Base-by-base conservation (phyloP, 2,888 invertebrate genomes). In the Drosophila cracens region DNA sequence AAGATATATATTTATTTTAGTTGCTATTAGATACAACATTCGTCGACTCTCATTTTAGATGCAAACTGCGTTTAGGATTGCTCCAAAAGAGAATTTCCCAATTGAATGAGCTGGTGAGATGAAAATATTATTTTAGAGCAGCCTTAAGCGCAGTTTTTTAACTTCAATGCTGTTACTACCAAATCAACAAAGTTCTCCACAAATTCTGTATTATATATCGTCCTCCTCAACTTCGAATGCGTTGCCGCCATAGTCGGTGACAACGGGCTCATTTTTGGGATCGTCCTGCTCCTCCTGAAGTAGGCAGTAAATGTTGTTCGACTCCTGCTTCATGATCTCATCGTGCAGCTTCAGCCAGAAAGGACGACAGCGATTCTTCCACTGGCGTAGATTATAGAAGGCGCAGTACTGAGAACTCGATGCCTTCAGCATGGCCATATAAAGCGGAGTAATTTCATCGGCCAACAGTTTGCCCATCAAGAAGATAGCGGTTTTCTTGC, bases 391-490 rank as follows among this genome's bases (percentile, higher is more conserved):
- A 49, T 89, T 89, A 49, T 76, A 83, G 59, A 91, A 86, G 43
- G 85, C 83, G 52, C 91, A 91, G 49, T 83, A 89, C 0, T 66
- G 74, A 0, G 61, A 51, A 0, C 57, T 61, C 0, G 83, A 79
- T 1, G 76, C 69, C 74, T 91, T 91, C 1, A 91, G 57, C 82
- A 92, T 82, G 62, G 89, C 88, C 79, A 91, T 89, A 11, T 91
- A 90, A 4, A 86, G 72, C 0, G 91, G 91, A 1, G 89, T 86
- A 5, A 92, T 90, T 52, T 90, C 86, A 34, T 91, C 82, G 5
- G 90, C 87, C 70, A 90, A 76, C 0, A 91, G 67, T 25, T 92
- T 91, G 43, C 91, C 91, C 86, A 90, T 81, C 13, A 91, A 52
- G 11, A 89, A 91, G 46, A 82, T 79, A 6, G 84, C 73, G 46